Conservation (phyloP, 37 sponge, comb jelly and placozoan genomes). For the Petrosia ficiformis region DNA sequence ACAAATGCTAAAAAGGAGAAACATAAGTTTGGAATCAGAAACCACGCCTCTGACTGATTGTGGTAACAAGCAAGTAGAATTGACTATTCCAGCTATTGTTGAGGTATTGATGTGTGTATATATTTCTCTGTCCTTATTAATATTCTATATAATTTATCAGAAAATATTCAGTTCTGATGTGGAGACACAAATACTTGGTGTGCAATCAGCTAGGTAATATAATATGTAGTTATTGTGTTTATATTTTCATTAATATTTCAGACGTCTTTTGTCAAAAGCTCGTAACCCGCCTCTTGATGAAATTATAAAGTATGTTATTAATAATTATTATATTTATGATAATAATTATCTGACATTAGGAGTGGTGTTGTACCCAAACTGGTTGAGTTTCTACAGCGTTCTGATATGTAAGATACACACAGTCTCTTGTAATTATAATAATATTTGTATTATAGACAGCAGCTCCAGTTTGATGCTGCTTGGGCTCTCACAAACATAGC, state of each 20-base stretch:
- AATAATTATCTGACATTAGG: slow-evolving; percentile 17
- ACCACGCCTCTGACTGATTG: slow-evolving; percentile 32
- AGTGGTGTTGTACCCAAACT: slow-evolving; percentile 77
- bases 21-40: slow-evolving; percentile 56
- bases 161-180: slow-evolving; percentile 49
- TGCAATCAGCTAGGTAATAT: slow-evolving; percentile 54
- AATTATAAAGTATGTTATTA: slow-evolving; percentile 51
- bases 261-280: slow-evolving; percentile 59
- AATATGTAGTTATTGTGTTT: neutral
- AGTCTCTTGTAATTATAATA: neutral
- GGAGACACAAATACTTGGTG: slow-evolving; percentile 40
- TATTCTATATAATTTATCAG: neutral
- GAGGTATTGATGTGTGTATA: neutral
- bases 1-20: slow-evolving; percentile 84
- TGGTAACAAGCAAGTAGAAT: slow-evolving; percentile 29
- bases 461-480: slow-evolving; percentile 93
- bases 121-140: neutral
- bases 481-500: slow-evolving; percentile 99
- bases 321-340: neutral
- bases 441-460: slow-evolving; percentile 31
- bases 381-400: slow-evolving; percentile 52
- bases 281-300: slow-evolving; percentile 55
- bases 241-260: slow-evolving; percentile 2
- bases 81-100: neutral
- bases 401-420: slow-evolving; percentile 21